A percentile compares a stretch with the other conserved stretches of the same genome.
These are phyloP conservation scores for Anthopleura xanthogrammica DNA, from an alignment of 92 coral and sea anemone genomes.

Conservation along the genomic window DNA sequence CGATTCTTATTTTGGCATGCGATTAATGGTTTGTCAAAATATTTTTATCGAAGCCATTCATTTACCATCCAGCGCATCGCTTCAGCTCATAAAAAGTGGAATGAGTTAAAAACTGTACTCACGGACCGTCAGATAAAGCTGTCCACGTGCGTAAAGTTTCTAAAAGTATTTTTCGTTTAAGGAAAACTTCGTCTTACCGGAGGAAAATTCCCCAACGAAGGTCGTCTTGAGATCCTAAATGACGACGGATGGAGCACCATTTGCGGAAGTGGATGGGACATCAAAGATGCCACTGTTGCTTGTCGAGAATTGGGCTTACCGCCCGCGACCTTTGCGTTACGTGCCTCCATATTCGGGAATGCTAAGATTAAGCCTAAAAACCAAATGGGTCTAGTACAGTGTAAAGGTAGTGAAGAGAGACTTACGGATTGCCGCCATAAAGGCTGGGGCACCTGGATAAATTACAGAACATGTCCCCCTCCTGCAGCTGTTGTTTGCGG, in stretches of 20 bases:
- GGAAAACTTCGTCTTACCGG: not conserved
- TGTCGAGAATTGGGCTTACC: not conserved
- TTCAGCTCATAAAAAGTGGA: too few relatives aligned
- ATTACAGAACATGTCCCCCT: not conserved
- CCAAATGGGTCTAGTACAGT: not conserved
- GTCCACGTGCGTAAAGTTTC: too few relatives aligned
- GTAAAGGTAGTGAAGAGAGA: not conserved
- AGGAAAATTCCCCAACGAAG: constrained; percentile 10
- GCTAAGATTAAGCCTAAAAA: not conserved
- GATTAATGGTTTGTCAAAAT: too few relatives aligned
- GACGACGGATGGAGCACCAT: not conserved
- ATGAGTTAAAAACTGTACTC: too few relatives aligned
- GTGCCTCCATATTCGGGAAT: not conserved
- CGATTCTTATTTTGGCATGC: too few relatives aligned
- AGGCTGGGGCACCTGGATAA: not conserved
- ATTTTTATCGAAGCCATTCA: too few relatives aligned
- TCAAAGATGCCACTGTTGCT: not conserved
- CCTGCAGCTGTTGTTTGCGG: constrained; percentile 2
- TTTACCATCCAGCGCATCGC: too few relatives aligned
- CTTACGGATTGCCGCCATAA: not conserved
- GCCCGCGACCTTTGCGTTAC: not conserved
- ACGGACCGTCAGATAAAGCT: too few relatives aligned
- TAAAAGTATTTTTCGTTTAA: not conserved
- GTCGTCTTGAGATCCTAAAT: not conserved
- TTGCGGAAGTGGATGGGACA: not conserved